Evolutionary conservation across 2,113 vertebrate genomes (phyloP).

Genomic region (Onychostruthus taczanowskii): DNA sequence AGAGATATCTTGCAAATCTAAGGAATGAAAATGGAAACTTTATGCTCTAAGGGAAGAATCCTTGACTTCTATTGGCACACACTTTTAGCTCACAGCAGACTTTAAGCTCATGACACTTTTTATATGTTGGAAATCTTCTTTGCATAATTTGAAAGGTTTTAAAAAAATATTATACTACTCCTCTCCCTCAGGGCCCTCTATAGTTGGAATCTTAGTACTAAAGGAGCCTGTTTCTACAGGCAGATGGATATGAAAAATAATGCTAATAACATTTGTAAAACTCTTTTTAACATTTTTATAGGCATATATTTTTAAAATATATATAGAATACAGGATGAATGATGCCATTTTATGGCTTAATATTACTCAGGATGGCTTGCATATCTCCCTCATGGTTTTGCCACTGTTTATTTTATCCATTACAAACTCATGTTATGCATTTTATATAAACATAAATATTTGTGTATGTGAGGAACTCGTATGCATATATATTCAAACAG

Average conservation of each 20-base stretch:
- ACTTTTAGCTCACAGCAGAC: conserved; percentile 21
- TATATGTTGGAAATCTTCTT: conserved; percentile 37
- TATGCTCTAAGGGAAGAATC: background rate
- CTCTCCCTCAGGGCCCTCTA: conserved; percentile 39
- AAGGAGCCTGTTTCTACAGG: conserved; percentile 6
- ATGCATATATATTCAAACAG: background rate
- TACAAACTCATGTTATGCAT: background rate
- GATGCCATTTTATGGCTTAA: background rate
- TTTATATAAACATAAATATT: conserved; percentile 1
- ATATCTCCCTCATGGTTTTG: background rate
- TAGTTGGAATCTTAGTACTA: conserved; percentile 19
- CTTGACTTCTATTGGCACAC: background rate
- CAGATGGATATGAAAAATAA: conserved; percentile 56
- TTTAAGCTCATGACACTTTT: conserved; percentile 32
- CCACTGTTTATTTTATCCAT: background rate
- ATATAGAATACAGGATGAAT: background rate
- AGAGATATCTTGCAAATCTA: background rate
- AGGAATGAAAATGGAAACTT: background rate
- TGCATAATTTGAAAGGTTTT: conserved; percentile 45
- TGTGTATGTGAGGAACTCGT: background rate
- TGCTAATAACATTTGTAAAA: conserved; percentile 55
- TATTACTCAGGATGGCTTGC: conserved; percentile 10
- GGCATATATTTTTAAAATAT: conserved; percentile 36
- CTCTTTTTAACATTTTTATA: conserved; percentile 33
- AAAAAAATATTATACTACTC: background rate